These are phyloP conservation scores for Microctenopoma stevenorrisi DNA, from an alignment of 2,797 vertebrate genomes.

Conservation along the genomic window DNA sequence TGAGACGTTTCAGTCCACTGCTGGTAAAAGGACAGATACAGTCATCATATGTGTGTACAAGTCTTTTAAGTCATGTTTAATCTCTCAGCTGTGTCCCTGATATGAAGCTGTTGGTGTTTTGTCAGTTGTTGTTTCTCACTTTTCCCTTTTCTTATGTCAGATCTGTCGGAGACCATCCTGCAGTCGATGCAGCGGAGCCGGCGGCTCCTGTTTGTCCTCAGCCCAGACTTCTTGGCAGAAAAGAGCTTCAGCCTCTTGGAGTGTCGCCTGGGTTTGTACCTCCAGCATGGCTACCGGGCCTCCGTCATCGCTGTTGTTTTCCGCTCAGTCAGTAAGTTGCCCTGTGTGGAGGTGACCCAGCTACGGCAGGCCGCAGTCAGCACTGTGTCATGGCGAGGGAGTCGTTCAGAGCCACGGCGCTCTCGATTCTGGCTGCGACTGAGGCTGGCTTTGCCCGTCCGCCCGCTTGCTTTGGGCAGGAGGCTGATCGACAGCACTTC, in stretches of 20 bases:
- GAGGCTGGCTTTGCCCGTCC: conserved; percentile 86
- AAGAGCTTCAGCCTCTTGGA: conserved; percentile 93
- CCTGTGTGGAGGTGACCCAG: conserved; percentile 84
- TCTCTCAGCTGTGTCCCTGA: neutral
- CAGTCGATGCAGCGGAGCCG: conserved; percentile 91
- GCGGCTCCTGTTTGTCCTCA: conserved; percentile 90
- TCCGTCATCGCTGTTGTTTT: conserved; percentile 86
- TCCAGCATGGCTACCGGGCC: conserved; percentile 84
- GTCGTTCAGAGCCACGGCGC: conserved; percentile 79
- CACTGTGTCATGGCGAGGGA: conserved; percentile 86
- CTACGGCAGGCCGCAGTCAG: conserved; percentile 81
- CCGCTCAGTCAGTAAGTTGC: conserved; percentile 75
- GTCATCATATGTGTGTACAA: too few species aligned
- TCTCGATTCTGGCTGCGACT: conserved; percentile 92
- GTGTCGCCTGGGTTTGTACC: conserved; percentile 89
- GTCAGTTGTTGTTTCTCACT: neutral
- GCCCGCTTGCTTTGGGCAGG: conserved; percentile 83
- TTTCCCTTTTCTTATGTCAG: conserved; percentile 66
- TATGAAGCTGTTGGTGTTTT: neutral
- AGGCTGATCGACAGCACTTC: conserved; percentile 93
- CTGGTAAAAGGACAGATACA: too few species aligned
- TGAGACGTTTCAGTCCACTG: too few species aligned
- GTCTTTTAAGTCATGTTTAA: neutral
- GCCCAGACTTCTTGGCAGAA: conserved; percentile 87
- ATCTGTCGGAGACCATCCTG: conserved; percentile 86